Conservation (phyloP, 2,113 vertebrate species). For the Crotalus tigris region DNA sequence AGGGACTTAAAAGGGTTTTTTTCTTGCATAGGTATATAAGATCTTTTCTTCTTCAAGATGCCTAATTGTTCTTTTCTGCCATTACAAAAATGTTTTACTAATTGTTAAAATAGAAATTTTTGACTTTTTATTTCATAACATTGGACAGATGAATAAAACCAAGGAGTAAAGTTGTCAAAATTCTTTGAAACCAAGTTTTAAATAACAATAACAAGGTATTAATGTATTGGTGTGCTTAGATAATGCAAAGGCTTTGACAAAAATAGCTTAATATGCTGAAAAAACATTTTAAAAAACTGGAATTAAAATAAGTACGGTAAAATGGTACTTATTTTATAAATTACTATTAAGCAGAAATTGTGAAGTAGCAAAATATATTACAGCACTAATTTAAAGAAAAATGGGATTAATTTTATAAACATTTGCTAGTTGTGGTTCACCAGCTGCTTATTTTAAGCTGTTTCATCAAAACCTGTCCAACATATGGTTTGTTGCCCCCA, state of each 20-base stretch:
- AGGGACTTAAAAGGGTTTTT: constrained; percentile 26
- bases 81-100: constrained; percentile 45
- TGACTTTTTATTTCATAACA: constrained; percentile 55
- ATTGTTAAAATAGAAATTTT: constrained; percentile 63
- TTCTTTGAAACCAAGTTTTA: constrained; percentile 50
- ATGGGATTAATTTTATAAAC: constrained; percentile 2
- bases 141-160: constrained; percentile 61
- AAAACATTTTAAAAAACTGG: neutral
- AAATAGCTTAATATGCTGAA: constrained; percentile 67
- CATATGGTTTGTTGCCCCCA: neutral
- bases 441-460: neutral
- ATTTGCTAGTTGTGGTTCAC: neutral
- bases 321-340: constrained; percentile 35
- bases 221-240: constrained; percentile 60
- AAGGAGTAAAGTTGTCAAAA: constrained; percentile 54
- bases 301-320: constrained; percentile 19
- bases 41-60: constrained; percentile 42
- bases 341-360: constrained; percentile 15
- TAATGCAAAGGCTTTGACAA: constrained; percentile 88
- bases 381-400: neutral
- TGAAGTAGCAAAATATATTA: constrained; percentile 32
- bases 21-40: constrained; percentile 38
- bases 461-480: neutral
- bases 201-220: constrained; percentile 38
- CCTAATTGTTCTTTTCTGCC: constrained; percentile 48